Conservation (phyloP, 92 coral and sea anemone species). For the Meandrina meandrites region DNA sequence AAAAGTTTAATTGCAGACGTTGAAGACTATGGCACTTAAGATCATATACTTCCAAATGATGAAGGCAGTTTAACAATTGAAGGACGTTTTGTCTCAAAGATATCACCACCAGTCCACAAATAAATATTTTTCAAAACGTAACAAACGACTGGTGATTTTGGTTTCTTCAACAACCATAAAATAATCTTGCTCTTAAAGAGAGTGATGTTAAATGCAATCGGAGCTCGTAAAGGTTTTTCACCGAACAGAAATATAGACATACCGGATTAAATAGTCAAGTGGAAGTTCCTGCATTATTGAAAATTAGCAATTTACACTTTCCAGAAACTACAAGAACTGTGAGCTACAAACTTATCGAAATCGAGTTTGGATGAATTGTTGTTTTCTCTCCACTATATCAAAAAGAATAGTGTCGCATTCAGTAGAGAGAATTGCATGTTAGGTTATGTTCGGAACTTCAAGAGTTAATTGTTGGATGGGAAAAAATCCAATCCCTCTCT, state of each 20-base stretch:
- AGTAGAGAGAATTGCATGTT: neutral
- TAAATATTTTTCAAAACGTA: neutral
- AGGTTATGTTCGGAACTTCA: neutral
- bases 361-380: neutral
- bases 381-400: neutral
- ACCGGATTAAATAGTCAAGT: neutral
- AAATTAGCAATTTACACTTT: neutral
- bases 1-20: neutral
- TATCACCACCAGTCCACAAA: neutral
- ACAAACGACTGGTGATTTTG: neutral
- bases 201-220: neutral
- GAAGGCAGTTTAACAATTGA: neutral
- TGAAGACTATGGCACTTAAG: neutral
- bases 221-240: neutral
- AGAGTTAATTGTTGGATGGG: neutral
- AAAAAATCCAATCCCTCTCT: neutral
- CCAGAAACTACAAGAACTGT: neutral
- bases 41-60: neutral
- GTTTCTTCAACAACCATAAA: neutral
- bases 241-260: neutral
- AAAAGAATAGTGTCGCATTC: neutral
- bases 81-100: conserved; percentile 19
- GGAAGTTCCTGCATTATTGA: neutral
- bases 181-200: no score
- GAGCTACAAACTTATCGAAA: neutral